Evolutionary conservation across 2,113 vertebrate genomes (phyloP).

Genomic region (Pelodiscus sinensis): DNA sequence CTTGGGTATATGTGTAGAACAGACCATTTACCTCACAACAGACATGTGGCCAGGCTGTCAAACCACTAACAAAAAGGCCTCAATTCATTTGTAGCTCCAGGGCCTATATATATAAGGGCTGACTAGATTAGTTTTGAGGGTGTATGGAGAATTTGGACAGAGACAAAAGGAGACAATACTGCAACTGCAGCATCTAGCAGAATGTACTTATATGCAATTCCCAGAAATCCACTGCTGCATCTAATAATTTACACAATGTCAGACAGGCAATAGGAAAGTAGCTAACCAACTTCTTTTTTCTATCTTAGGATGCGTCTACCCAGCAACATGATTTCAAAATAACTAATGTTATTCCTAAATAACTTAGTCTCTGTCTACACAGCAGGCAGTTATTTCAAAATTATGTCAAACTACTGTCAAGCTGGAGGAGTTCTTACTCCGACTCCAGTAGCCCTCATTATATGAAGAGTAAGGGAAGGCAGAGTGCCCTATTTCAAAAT

Average conservation of each 20-base stretch:
- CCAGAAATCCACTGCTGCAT: neutral
- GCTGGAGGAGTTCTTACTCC: too few species aligned
- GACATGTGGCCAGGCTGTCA: neutral
- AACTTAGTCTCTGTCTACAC: too few species aligned
- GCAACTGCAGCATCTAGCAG: neutral
- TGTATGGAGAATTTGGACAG: neutral
- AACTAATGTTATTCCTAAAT: too few species aligned
- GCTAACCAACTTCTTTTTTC: neutral
- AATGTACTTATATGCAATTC: neutral
- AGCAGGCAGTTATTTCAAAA: too few species aligned
- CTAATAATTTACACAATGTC: neutral
- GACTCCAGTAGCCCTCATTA: too few species aligned
- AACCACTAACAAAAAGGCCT: neutral
- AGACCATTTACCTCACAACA: neutral
- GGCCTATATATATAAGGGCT: neutral
- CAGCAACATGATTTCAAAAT: too few species aligned
- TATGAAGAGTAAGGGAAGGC: too few species aligned
- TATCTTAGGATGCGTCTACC: neutral
- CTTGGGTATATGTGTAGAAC: neutral
- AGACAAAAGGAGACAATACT: neutral
- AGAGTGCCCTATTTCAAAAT: too few species aligned
- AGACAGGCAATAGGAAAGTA: neutral
- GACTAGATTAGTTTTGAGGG: neutral
- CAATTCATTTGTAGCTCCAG: neutral
- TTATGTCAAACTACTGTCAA: too few species aligned